These are phyloP conservation scores for Caenorhabditis latens DNA, from an alignment of 1,140 invertebrate species.

Conservation along the genomic window DNA sequence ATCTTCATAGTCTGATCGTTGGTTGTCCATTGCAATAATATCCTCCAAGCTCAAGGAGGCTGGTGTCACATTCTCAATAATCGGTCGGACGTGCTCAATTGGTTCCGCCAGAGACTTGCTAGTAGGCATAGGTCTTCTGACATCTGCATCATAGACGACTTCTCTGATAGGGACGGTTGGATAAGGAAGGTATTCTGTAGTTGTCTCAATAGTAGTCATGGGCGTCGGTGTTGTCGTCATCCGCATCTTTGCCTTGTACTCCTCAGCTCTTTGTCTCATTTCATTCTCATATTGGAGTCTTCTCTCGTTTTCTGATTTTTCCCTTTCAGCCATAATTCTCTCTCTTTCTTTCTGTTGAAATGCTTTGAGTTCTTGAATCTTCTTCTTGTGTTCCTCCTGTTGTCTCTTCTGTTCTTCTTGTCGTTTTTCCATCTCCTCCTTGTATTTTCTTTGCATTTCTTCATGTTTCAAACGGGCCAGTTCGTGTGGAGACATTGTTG, in stretches of 20 bases:
- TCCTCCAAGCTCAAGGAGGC: constrained; percentile 20
- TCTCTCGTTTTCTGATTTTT: constrained; percentile 34
- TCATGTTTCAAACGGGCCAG: constrained; percentile 36
- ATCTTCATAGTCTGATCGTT: constrained; percentile 47
- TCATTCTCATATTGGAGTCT: constrained; percentile 48
- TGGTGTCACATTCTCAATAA: constrained; percentile 33
- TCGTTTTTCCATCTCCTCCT: constrained; percentile 49
- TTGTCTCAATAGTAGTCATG: constrained; percentile 17
- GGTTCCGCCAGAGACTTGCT: constrained; percentile 18
- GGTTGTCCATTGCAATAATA: constrained; percentile 40
- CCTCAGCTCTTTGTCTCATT: constrained; percentile 41
- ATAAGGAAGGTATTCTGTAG: constrained; percentile 6
- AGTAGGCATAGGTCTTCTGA: constrained; percentile 38
- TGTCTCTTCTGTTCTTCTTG: constrained; percentile 48
- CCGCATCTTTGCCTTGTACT: constrained; percentile 16
- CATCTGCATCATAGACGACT: constrained; percentile 28
- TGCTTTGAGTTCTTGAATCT: constrained; percentile 39
- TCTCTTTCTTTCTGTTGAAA: constrained; percentile 11
- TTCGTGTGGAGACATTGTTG: constrained; percentile 26
- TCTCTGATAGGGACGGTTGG: constrained; percentile 18
- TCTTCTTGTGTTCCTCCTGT: constrained; percentile 44
- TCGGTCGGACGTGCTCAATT: constrained; percentile 6
- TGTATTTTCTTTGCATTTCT: constrained; percentile 61
- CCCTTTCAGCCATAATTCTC: constrained; percentile 29
- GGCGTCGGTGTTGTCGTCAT: constrained; percentile 4